Conservation (phyloP, 1,140 invertebrate genomes). For the Epicauta chinensis region DNA sequence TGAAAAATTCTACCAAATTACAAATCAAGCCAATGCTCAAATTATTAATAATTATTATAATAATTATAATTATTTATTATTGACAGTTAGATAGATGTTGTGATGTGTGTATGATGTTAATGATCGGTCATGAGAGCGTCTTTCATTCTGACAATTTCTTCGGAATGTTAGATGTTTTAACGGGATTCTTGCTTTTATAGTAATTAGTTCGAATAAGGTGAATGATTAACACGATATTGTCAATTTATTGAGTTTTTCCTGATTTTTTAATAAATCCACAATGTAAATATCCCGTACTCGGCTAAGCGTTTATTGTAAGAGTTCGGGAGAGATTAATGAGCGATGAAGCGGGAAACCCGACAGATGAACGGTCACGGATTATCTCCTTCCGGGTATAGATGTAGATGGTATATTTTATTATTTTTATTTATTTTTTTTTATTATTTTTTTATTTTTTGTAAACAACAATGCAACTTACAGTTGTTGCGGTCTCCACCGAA, state of each 20-base stretch:
- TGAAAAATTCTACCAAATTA: not conserved
- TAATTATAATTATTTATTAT: too few species aligned
- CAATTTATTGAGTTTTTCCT: slow-evolving; percentile 8
- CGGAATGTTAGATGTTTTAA: slow-evolving; percentile 25
- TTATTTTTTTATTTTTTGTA: slow-evolving; percentile 4
- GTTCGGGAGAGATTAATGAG: slow-evolving; percentile 24
- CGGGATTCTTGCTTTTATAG: slow-evolving; percentile 25
- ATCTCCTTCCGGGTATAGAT: slow-evolving; percentile 17
- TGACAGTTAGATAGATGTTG: too few species aligned
- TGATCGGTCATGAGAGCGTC: too few species aligned
- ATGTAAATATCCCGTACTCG: slow-evolving; percentile 15
- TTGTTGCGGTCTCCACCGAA: slow-evolving; percentile 71
- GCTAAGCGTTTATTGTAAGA: slow-evolving; percentile 13
- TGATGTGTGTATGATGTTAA: too few species aligned
- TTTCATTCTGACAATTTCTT: not conserved
- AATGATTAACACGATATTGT: too few species aligned
- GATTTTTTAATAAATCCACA: not conserved
- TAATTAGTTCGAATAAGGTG: slow-evolving; percentile 10
- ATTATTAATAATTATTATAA: too few species aligned
- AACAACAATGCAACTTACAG: slow-evolving; percentile 55
- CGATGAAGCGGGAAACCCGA: slow-evolving; percentile 22
- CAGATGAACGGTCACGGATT: slow-evolving; percentile 1
- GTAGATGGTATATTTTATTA: too few species aligned
- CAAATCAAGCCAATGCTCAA: too few species aligned
- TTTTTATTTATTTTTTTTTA: not conserved